Evolutionary conservation across 2,888 invertebrate species (phyloP), one percentile per base, ranked within the genome.

Genomic region (Agrochola lychnidis): DNA sequence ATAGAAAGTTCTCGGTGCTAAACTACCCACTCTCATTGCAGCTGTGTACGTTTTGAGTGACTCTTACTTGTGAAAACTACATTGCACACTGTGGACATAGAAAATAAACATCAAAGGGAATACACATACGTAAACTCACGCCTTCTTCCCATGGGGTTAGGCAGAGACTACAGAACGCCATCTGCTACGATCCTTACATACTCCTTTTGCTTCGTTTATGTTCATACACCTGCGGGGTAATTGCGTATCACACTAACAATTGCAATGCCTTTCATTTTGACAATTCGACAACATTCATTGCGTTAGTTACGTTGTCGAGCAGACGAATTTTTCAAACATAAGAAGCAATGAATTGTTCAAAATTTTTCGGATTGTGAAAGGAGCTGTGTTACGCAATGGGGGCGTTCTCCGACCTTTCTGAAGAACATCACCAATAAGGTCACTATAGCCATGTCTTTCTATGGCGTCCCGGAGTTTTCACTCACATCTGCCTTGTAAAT

Each of bases 1-100:
- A 56, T 36, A 56, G n/a, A 63, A 79, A 57, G 66, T 79, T 79
- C 22, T 42, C n/a, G 19, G 14, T 51, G 10, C 19, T n/a, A 14
- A 48, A 51, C 64, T 63, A 36, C 4, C 48, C 40, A 48, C 48
- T 48, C 51, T 42, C 14, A 36, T 25, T 57, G 25, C 7, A 42
- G 36, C 16, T 48, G 12, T 62, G 30, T n/a, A 30, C 22, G 45
- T 76, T 45, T 48, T 36, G 30, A 48, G 5, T 40, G 40, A 14
- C 19, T 19, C 19, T n/a, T 36, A 75, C 30, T 57, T 40, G 4
- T 1, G n/a, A 12, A 45, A 53, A 61, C 45, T 42, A 36, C 51
- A 42, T 40, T 22, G 16, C 16, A 14, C 16, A 40, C 22, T 25
- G 48, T 40, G 12, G 16, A 42, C 2, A 22, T 22, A 36, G 19